These are phyloP conservation scores for Channallabes apus DNA, from an alignment of 2,797 vertebrate genomes.

Conservation along the genomic window DNA sequence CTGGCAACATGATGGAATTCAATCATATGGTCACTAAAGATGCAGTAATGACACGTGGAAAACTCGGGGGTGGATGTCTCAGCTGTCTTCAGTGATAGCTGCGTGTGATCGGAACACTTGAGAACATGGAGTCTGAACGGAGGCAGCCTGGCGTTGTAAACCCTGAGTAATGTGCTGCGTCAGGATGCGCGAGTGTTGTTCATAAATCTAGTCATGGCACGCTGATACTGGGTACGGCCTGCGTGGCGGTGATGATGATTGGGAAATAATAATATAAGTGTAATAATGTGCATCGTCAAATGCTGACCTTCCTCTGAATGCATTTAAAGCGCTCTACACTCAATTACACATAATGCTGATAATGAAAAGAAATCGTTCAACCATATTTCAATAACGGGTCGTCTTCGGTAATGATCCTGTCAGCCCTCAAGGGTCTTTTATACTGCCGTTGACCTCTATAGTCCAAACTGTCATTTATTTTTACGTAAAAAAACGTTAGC, in stretches of 20 bases:
- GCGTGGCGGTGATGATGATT: not conserved
- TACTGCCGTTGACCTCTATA: not conserved
- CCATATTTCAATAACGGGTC: conserved; percentile 9
- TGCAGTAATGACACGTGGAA: not conserved
- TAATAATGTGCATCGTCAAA: not conserved
- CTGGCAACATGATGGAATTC: not conserved
- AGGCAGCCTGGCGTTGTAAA: not conserved
- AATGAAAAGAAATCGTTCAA: conserved; percentile 4
- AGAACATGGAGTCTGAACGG: not conserved
- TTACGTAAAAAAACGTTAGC: not conserved
- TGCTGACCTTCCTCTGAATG: conserved; percentile 1
- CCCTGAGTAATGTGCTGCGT: not conserved
- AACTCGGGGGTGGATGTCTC: not conserved
- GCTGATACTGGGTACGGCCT: not conserved
- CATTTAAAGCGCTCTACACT: conserved; percentile 6
- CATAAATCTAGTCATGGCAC: not conserved
- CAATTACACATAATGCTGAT: not conserved
- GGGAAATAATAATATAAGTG: not conserved
- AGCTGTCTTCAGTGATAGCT: too few species aligned
- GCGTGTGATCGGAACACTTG: not conserved
- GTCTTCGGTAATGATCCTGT: not conserved
- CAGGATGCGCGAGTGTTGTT: not conserved
- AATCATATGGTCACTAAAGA: not conserved
- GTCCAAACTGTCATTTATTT: not conserved
- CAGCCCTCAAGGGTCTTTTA: conserved; percentile 13